These are phyloP conservation scores for Drosophila kurseongensis DNA, from an alignment of 1,140 invertebrate genomes.

Conservation along the genomic window DNA sequence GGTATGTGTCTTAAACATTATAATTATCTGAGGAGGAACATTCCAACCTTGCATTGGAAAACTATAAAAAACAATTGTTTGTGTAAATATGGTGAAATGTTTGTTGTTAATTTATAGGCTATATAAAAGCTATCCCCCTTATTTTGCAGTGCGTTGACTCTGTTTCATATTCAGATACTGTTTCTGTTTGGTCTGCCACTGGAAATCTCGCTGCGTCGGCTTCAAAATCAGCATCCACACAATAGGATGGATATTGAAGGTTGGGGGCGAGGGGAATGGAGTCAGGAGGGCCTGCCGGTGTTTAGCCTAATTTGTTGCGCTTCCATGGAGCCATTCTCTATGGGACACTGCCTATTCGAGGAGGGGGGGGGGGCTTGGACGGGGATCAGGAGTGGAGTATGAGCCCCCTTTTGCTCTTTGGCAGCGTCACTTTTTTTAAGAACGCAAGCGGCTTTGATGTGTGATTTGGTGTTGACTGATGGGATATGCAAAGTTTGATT, in stretches of 20 bases:
- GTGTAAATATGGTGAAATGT: neutral
- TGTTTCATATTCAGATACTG: conserved; percentile 15
- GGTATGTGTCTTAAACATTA: too few species aligned
- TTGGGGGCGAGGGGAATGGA: neutral
- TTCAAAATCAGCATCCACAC: conserved; percentile 10
- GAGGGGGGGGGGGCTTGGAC: neutral
- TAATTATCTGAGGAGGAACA: too few species aligned
- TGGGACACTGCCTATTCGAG: neutral
- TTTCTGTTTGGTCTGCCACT: conserved; percentile 12
- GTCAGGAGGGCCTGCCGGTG: conserved; percentile 23
- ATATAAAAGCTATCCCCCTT: neutral
- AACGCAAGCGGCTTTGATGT: conserved; percentile 65
- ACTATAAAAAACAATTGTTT: too few species aligned
- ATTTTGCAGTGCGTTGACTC: conserved; percentile 43
- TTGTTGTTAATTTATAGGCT: neutral
- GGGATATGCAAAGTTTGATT: conserved; percentile 76
- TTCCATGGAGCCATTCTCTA: conserved; percentile 18
- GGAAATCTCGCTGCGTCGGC: conserved; percentile 13
- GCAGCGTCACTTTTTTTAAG: conserved; percentile 51
- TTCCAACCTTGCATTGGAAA: too few species aligned
- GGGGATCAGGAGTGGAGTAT: neutral
- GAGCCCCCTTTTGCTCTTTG: conserved; percentile 37
- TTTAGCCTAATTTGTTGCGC: conserved; percentile 73
- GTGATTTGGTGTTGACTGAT: conserved; percentile 64
- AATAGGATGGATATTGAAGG: neutral